A percentile compares a stretch with the other conserved stretches of the same genome.
These are phyloP conservation scores for Leptinotarsa rubiginosa DNA, from an alignment of 2,888 invertebrate genomes.

Conservation along the genomic window DNA sequence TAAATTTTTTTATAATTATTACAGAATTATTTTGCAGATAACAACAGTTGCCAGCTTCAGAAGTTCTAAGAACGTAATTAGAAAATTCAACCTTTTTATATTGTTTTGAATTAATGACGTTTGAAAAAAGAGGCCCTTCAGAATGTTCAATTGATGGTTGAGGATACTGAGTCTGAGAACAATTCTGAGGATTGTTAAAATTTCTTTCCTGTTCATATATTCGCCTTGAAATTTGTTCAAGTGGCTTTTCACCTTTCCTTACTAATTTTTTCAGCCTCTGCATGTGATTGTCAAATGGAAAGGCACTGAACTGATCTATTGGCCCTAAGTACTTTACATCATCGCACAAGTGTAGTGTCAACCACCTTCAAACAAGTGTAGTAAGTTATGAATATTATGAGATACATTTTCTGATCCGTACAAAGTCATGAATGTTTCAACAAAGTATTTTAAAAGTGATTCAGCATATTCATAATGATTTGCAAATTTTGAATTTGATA, in stretches of 20 bases:
- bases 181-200: neutral
- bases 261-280: slow-evolving; percentile 24
- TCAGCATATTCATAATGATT: slow-evolving; percentile 23
- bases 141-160: slow-evolving; percentile 17
- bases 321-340: slow-evolving; percentile 30
- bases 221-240: slow-evolving; percentile 27
- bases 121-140: slow-evolving; percentile 3
- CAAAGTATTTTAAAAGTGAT: slow-evolving; percentile 24
- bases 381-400: slow-evolving; percentile 27
- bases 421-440: slow-evolving; percentile 18
- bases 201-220: slow-evolving; percentile 24
- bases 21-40: slow-evolving; percentile 8
- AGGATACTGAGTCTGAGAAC: neutral
- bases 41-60: slow-evolving; percentile 20
- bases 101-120: slow-evolving; percentile 9
- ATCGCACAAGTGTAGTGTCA: slow-evolving; percentile 44
- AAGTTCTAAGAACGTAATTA: neutral
- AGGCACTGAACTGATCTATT: slow-evolving; percentile 25
- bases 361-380: too few species aligned
- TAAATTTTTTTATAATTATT: slow-evolving; percentile 11
- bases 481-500: slow-evolving; percentile 16
- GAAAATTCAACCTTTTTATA: slow-evolving; percentile 13
- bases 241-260: slow-evolving; percentile 26
- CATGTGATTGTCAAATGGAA: slow-evolving; percentile 30
- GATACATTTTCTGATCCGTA: slow-evolving; percentile 29